Conservation (phyloP, 2,888 invertebrate genomes). For the Adelphocoris suturalis region DNA sequence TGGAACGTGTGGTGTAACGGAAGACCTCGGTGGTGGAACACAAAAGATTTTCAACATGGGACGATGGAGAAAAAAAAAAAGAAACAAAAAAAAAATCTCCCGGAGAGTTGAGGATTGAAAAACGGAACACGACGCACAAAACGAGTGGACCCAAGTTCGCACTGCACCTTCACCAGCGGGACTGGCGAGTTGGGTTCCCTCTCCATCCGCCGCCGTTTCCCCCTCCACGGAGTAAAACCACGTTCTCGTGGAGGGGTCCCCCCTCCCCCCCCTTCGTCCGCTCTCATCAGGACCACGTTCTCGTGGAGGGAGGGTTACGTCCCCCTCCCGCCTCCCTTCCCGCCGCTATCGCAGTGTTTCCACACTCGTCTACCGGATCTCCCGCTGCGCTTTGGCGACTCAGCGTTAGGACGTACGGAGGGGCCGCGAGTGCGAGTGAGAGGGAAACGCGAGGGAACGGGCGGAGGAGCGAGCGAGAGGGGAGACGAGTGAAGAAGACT, state of each 20-base stretch:
- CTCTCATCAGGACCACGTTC: neutral
- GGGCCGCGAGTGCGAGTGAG: too few species aligned
- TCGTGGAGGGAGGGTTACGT: conserved; percentile 45
- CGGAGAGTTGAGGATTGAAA: conserved; percentile 17
- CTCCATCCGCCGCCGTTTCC: conserved; percentile 40
- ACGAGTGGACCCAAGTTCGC: conserved; percentile 35
- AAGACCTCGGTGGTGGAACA: conserved; percentile 34
- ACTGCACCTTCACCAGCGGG: conserved; percentile 43
- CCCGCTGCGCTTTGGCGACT: conserved; percentile 33
- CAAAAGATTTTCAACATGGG: neutral
- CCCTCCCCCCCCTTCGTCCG: too few species aligned
- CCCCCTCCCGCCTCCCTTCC: neutral
- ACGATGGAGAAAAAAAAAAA: conserved; percentile 2
- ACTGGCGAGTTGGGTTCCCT: conserved; percentile 48
- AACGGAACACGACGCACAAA: conserved; percentile 31
- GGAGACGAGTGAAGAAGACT: neutral
- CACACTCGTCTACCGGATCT: conserved; percentile 32
- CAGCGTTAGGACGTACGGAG: neutral
- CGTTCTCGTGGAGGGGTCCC: too few species aligned
- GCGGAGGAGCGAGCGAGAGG: neutral
- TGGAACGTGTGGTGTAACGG: neutral
- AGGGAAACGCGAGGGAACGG: too few species aligned
- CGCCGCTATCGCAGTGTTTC: conserved; percentile 55
- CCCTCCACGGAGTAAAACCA: too few species aligned
- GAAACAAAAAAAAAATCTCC: neutral